Base-by-base conservation (phyloP, 2,888 invertebrate species). In the Dichetophora obliterata region DNA sequence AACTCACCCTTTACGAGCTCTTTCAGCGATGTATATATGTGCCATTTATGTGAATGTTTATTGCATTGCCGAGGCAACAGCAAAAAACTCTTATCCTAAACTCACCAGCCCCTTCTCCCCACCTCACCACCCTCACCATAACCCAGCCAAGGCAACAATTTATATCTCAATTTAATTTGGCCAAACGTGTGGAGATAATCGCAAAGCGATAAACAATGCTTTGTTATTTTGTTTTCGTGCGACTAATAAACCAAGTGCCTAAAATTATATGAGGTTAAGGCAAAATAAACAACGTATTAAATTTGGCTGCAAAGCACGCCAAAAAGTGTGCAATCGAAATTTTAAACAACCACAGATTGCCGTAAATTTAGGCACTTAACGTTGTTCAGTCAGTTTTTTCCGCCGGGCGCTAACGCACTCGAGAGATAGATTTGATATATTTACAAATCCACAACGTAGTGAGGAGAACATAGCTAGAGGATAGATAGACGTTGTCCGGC, bases 141-240 rank as follows among this genome's bases (percentile, higher is more conserved):
- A 37, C 19, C 65, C 19, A 65, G 37, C 19, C 43, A 43, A 11
- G n/a, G 14, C 24, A 69, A 43, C 24, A 63, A 77, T 75, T 75
- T 78, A 75, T 72, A 68, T 72, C 72, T 75, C 59, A 72, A 78
- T 78, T 78, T 78, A 78, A 78, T 78, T 78, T 78, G 68, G 50
- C 73, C 34, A 14, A 50, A 63, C 50, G 50, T 63, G n/a, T 63
- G 9, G 9, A 37, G 63, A 73, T 73, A 63, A 73, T 73, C 61
- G 50, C 48, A 50, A 16, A 57, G 22, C 59, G 59, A 71, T 59
- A 71, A 59, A 34, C 57, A 57, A 14, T 27, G 37, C 31, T 34
- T 43, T 22, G 34, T 71, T 59, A 24, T 37, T 59, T 22, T 27
- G 16, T 22, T 24, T 31, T 50, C 16, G 27, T 50, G 27, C 27